Evolutionary conservation across 2,113 vertebrate genomes (phyloP).

Genomic region (Silurus asotus): DNA sequence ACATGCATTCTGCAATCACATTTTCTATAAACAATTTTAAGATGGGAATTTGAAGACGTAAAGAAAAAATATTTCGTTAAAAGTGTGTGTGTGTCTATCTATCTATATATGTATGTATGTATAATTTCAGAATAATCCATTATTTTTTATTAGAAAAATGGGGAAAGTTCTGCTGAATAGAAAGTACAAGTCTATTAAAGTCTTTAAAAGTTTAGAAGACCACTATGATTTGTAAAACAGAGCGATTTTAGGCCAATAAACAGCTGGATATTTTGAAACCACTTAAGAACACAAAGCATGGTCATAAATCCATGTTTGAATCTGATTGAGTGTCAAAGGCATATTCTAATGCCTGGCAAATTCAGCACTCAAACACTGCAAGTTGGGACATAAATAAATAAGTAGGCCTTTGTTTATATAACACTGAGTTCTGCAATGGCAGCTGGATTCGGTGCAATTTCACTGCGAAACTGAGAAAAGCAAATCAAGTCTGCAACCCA

Average conservation of each 20-base stretch:
- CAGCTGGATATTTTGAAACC: neutral
- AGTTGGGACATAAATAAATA: neutral
- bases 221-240: neutral
- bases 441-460: neutral
- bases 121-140: neutral
- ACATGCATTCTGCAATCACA: neutral
- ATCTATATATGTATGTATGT: too few species aligned
- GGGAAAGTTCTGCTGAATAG: neutral
- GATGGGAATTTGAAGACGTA: neutral
- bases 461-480: neutral
- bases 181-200: neutral
- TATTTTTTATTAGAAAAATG: neutral
- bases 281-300: neutral
- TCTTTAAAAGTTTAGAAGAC: neutral
- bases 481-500: neutral
- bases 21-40: neutral
- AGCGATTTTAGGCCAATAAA: neutral
- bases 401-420: constrained; percentile 2
- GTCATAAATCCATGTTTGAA: constrained; percentile 38
- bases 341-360: neutral
- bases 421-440: neutral
- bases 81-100: neutral
- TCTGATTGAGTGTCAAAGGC: neutral
- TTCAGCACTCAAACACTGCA: neutral
- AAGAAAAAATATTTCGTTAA: neutral